Evolutionary conservation across 2,888 invertebrate species (phyloP), one percentile per base, ranked within the genome.

Genomic region (Alcis repandata): DNA sequence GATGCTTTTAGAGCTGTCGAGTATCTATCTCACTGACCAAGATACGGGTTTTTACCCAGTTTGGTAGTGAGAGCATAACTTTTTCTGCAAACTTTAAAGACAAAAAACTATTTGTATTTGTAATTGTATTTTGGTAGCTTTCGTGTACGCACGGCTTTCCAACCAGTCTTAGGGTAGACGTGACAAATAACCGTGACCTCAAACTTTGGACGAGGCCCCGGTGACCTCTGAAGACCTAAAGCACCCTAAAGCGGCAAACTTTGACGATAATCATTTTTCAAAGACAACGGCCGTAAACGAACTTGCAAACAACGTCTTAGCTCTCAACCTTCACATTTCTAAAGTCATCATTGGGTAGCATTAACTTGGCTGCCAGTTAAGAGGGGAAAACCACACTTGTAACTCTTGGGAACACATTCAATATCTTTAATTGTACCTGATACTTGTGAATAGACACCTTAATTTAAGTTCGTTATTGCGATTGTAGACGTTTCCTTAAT

Each of bases 191-290:
- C 48, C 56, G 51, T 41, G 54, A 64, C 59, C 59, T 49, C 67
- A 65, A 71, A 61, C 59, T 71, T 70, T 63, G 65, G 63, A 73
- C 65, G 67, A 71, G 53, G 49, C 67, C 52, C 65, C 13, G 59
- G 61, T 33, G 63, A 51, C 63, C 70, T 75, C 78, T 82, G 33
- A 22, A 41, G 46, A 40, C 41, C 43, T 49, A 10, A 51, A 79
- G 80, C 80, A 79, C 81, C 79, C 80, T 78, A 82, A 77, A 76
- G 70, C 63, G 73, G 65, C 56, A 78, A 89, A 89, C 81, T 89
- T 86, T 63, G 60, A 67, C 73, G 74, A 85, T 86, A 82, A 87
- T 84, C 79, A 85, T 88, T 88, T 86, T 85, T 87, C 83, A 85
- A 82, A 80, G 78, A 49, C 60, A 51, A 11, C 45, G 48, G 54